Evolutionary conservation across 1,140 invertebrate genomes (phyloP).

Genomic region (Mesaphorura yosii): DNA sequence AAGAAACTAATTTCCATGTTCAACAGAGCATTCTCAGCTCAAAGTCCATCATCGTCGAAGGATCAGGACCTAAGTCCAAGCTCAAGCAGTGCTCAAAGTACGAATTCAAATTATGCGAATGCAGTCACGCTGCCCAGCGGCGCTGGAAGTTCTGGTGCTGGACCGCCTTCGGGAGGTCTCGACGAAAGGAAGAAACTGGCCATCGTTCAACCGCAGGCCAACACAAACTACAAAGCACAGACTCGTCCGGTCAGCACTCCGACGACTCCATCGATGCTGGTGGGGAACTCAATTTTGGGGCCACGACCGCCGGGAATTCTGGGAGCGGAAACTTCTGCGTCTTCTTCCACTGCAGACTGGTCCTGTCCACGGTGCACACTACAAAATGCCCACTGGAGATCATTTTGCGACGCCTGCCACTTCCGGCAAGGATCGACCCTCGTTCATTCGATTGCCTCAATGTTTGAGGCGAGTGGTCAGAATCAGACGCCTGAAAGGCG

Average conservation of each 20-base stretch:
- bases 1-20: constrained; percentile 51
- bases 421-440: constrained; percentile 11
- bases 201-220: constrained; percentile 26
- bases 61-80: background rate
- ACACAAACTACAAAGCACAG: background rate
- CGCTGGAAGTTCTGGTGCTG: background rate
- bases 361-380: constrained; percentile 43
- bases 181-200: constrained; percentile 25
- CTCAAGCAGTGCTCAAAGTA: background rate
- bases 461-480: too few species aligned
- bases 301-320: too few species aligned
- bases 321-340: too few species aligned
- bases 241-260: background rate
- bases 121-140: background rate
- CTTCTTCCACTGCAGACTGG: constrained; percentile 35
- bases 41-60: background rate
- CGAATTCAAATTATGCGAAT: background rate
- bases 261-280: too few species aligned
- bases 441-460: too few species aligned
- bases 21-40: constrained; percentile 34
- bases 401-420: constrained; percentile 45
- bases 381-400: constrained; percentile 44
- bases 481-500: too few species aligned
- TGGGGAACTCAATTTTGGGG: too few species aligned
- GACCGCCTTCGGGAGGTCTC: background rate